Percentiles rank a stretch among this genome's conserved stretches.
Conservation (phyloP, 2,888 invertebrate genomes). For the Xylocampa areola region DNA sequence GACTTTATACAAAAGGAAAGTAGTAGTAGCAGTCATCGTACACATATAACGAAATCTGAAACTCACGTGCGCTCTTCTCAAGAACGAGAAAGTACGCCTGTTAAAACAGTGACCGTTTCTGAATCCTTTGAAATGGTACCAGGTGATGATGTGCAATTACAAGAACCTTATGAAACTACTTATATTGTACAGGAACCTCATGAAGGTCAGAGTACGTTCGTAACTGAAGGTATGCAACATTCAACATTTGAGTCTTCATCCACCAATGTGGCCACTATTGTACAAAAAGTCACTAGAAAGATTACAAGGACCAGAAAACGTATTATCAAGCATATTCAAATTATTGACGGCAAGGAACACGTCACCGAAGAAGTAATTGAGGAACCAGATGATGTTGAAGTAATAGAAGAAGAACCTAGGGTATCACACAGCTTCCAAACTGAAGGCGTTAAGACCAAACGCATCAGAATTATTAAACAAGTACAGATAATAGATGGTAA, state of each 20-base stretch:
- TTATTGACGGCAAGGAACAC: constrained; percentile 95
- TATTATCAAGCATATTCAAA: constrained; percentile 93
- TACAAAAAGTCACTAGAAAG: constrained; percentile 94
- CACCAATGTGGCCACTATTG: constrained; percentile 90
- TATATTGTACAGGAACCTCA: constrained; percentile 72
- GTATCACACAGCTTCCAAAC: constrained; percentile 70
- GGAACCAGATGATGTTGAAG: constrained; percentile 94
- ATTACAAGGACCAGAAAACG: constrained; percentile 93
- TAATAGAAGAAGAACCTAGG: constrained; percentile 91
- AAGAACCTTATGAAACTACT: constrained; percentile 53
- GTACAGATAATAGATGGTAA: constrained; percentile 93
- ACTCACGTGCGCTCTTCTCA: constrained; percentile 45
- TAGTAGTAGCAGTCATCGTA: constrained; percentile 31
- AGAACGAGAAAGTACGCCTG: constrained; percentile 63
- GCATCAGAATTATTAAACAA: constrained; percentile 90
- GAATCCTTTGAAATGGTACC: constrained; percentile 63
- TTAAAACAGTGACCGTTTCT: constrained; percentile 59
- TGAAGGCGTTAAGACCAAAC: constrained; percentile 75
- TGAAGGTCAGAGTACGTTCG: constrained; percentile 59
- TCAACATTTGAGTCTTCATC: constrained; percentile 68
- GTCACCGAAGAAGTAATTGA: constrained; percentile 95
- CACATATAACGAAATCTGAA: constrained; percentile 46
- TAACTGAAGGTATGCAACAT: constrained; percentile 66
- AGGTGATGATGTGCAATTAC: constrained; percentile 39
- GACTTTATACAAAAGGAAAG: constrained; percentile 75